Evolutionary conservation across 2,888 invertebrate species (phyloP), one percentile per base, ranked within the genome.

Genomic region (Mythimna loreyi): DNA sequence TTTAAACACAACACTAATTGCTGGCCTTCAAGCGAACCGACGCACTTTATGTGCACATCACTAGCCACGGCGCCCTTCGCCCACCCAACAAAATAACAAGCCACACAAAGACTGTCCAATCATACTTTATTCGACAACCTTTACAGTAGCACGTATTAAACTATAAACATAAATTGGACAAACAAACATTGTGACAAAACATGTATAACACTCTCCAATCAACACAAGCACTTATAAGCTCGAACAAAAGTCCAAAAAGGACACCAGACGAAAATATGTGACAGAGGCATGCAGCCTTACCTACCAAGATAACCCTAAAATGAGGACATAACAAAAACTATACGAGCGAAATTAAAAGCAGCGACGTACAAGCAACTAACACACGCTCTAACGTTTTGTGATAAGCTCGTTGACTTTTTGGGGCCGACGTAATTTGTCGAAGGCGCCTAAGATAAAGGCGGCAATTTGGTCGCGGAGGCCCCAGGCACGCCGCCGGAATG

Each of bases 391-490:
- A 93, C 91, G 90, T 91, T 91, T 88, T 90, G 87, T 91, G 95
- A 95, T 95, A 95, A 94, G 91, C 89, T 88, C 86, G 89, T 91
- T 88, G 90, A 88, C 90, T 93, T 94, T 94, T 93, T 92, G 92
- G 93, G 84, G 87, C 91, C 93, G 92, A 90, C 91, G 92, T 95
- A 95, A 95, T 95, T 95, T 95, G 95, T 95, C 94, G 93, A 89
- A 95, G 95, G 95, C 95, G 95, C 95, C 95, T 90, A 87, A 92
- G 95, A 95, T 95, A 95, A 94, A 94, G 91, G 89, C 91, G 90
- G 89, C 90, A 88, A 90, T 89, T 90, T 88, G 86, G 89, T 87
- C 87, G 89, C 82, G 82, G 85, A 85, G 88, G 87, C 87, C 87
- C 85, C 80, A 84, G 88, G 89, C 87, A 93, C 87, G 92, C 89